Base-by-base conservation (phyloP, 2,113 vertebrate species). In the Istiophorus platypterus region DNA sequence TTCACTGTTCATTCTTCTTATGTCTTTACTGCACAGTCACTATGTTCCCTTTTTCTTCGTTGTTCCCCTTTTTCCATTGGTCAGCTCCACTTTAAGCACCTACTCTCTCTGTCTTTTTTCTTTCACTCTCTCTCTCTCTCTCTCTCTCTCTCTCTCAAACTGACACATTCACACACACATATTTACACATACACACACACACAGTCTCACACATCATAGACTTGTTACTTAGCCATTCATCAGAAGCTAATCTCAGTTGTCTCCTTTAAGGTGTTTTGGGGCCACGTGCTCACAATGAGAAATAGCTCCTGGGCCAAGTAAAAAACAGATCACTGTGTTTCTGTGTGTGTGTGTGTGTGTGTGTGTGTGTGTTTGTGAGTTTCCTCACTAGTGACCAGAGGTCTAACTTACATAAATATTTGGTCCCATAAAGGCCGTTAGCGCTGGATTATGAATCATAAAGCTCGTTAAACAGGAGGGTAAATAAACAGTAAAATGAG, bases 401-500 rank as follows among this genome's bases (percentile, higher is more conserved):
- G 78, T 87, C 87, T 82, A 59, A 88, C 89, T 90, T 81, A 88
- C 77, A 85, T 93, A 95, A 94, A 95, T 92, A 94, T 91, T 94
- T 93, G 77, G 90, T 68, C 86, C 81, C 91, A 82, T 85, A 78
- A 91, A 91, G 91, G 90, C 87, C 51, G 78, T 93, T 93, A 94
- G 84, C 29, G 7, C 42, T 20, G 47, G 54, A 85, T 93, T 92
- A 93, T 94, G 92, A 94, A 92, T 95, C 92, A 93, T 90, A 93
- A 92, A 78, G 88, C 91, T 94, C 77, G 82, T 94, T 93, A 92
- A 93, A 89, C 87, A 58, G 78, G 71, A 89, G 86, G 86, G 82
- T 92, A 95, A 96, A 96, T 94, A 95, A 95, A 95, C 94, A 94
- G 87, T 47, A 24, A 68, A 73, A 81, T 24, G 37, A 85, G 79